phyloP scores from a whole-genome alignment of 2,797 vertebrate species.

The Percopsis omiscomaycus region DNA sequence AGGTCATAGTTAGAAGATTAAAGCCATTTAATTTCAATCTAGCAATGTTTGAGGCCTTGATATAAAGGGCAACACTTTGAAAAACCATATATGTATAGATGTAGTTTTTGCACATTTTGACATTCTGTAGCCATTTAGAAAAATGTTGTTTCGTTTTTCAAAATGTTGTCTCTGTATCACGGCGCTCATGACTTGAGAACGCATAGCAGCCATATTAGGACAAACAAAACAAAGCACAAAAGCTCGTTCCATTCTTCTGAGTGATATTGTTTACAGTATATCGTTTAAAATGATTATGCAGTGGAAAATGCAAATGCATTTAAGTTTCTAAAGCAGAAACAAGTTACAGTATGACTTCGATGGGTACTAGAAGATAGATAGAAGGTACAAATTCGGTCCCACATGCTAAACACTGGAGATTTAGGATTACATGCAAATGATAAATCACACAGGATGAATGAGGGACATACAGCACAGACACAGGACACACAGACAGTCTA shows the following conservation, averaged over 20 bases:
- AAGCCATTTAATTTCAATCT: constrained; percentile 21
- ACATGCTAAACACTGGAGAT: constrained; percentile 8
- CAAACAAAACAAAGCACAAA: constrained; percentile 23
- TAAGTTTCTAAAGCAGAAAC: background rate
- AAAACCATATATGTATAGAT: background rate
- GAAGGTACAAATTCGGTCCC: constrained; percentile 56
- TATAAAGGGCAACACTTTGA: constrained; percentile 36
- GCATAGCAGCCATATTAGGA: constrained; percentile 26
- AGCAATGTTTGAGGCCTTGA: constrained; percentile 14
- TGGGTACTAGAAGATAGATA: background rate
- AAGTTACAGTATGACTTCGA: background rate
- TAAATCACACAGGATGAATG: constrained; percentile 13
- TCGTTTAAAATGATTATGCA: background rate
- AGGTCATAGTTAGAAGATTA: constrained; percentile 7
- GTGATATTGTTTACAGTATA: background rate
- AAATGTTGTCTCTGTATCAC: constrained; percentile 50
- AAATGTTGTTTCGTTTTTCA: constrained; percentile 5
- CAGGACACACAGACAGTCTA: constrained; percentile 51
- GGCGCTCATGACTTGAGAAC: constrained; percentile 25
- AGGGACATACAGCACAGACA: constrained; percentile 36
- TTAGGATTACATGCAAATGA: constrained; percentile 42
- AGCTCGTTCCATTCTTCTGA: too few species aligned
- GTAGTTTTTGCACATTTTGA: too few species aligned
- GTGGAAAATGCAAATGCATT: background rate
- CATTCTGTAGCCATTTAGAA: background rate